These are phyloP conservation scores for Drosophila histrio DNA, from an alignment of 2,888 invertebrate species.

Conservation along the genomic window DNA sequence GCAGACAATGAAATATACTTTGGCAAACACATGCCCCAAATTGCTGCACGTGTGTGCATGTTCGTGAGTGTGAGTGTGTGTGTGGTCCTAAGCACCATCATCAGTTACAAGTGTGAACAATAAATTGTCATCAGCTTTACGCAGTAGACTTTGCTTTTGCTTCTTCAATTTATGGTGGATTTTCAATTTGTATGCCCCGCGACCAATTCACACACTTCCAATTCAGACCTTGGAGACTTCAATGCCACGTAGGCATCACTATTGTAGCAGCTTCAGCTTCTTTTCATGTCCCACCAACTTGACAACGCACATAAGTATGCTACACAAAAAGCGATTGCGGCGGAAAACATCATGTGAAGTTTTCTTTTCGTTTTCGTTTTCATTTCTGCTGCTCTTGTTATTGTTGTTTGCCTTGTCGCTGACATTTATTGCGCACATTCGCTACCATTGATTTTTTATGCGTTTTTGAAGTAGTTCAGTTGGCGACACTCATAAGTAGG, in stretches of 20 bases:
- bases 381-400: slow-evolving; percentile 15
- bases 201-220: slow-evolving; percentile 45
- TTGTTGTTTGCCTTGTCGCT: slow-evolving; percentile 57
- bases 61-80: slow-evolving; percentile 25
- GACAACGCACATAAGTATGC: slow-evolving; percentile 58
- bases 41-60: slow-evolving; percentile 47
- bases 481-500: slow-evolving; percentile 65
- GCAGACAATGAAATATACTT: slow-evolving; percentile 77
- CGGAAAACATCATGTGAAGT: slow-evolving; percentile 57
- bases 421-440: slow-evolving; percentile 79
- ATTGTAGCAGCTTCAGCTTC: slow-evolving; percentile 10
- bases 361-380: slow-evolving; percentile 55
- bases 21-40: slow-evolving; percentile 59
- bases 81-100: slow-evolving; percentile 74
- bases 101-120: slow-evolving; percentile 81
- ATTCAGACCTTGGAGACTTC: slow-evolving; percentile 3
- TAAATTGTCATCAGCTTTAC: slow-evolving; percentile 80
- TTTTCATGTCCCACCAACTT: slow-evolving; percentile 13
- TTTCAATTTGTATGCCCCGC: slow-evolving; percentile 70
- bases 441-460: slow-evolving; percentile 79
- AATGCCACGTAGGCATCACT: slow-evolving; percentile 10
- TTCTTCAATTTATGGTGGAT: slow-evolving; percentile 78
- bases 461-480: slow-evolving; percentile 75
- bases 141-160: slow-evolving; percentile 63
- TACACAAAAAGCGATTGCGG: slow-evolving; percentile 35